Conservation (phyloP, 2,797 vertebrate species). For the Melanotaenia pygmaea region DNA sequence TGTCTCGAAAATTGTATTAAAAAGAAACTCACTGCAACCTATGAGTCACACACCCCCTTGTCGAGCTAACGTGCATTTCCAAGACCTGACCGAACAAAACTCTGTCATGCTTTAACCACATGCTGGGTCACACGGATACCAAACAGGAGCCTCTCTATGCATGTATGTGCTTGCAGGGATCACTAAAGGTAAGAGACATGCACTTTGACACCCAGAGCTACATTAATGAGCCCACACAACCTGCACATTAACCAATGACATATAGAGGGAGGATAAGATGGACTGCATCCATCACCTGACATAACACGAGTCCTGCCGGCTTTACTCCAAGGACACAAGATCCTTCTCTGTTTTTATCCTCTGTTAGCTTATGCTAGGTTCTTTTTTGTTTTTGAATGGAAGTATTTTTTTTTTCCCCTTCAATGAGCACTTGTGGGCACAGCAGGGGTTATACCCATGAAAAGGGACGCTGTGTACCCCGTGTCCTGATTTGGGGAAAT, state of each 20-base stretch:
- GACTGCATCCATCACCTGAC: conserved; percentile 53
- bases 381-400: conserved; percentile 14
- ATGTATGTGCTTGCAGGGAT: conserved; percentile 22
- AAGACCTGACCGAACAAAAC: conserved; percentile 24
- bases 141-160: conserved; percentile 2
- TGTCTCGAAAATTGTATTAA: conserved; percentile 35
- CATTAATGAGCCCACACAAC: conserved; percentile 46
- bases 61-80: conserved; percentile 26
- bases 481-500: conserved; percentile 20
- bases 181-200: conserved; percentile 11
- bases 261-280: conserved; percentile 40
- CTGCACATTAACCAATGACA: conserved; percentile 62
- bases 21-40: conserved; percentile 23
- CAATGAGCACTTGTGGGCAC: conserved; percentile 32
- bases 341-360: conserved; percentile 19
- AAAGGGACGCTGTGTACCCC: conserved; percentile 18
- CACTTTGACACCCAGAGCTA: conserved; percentile 16
- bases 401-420: neutral
- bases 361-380: neutral
- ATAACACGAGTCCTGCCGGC: conserved; percentile 38
- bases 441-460: conserved; percentile 28
- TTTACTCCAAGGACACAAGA: conserved; percentile 39
- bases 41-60: conserved; percentile 35
- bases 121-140: conserved; percentile 6
- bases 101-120: conserved; percentile 29